Conservation (phyloP, 2,113 vertebrate species). For the Gallinago jamesoni region DNA sequence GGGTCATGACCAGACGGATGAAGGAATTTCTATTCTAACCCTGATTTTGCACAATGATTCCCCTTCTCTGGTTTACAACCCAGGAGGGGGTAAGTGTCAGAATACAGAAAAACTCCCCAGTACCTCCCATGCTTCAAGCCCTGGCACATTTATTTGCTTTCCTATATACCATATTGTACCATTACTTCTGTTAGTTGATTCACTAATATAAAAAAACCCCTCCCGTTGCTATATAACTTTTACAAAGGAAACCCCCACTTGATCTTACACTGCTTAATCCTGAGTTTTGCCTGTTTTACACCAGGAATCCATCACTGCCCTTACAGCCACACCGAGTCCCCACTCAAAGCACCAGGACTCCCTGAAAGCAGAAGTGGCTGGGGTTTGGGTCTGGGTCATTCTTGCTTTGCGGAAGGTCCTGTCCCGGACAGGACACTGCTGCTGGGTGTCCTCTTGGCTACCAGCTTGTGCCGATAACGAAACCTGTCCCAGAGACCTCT, state of each 20-base stretch:
- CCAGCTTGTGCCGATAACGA: background rate
- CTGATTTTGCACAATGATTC: background rate
- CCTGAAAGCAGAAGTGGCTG: background rate
- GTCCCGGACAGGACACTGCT: background rate
- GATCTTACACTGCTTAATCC: background rate
- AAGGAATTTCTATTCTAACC: background rate
- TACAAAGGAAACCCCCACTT: background rate
- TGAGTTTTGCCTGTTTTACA: background rate
- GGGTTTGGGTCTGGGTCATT: background rate
- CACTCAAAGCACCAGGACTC: background rate
- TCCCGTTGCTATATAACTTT: background rate
- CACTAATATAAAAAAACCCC: background rate
- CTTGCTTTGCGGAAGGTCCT: background rate
- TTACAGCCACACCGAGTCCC: background rate
- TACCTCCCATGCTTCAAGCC: background rate
- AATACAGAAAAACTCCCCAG: background rate
- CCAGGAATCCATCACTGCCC: background rate
- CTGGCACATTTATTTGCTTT: background rate
- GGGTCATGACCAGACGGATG: background rate
- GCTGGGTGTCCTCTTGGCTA: background rate
- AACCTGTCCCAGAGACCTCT: background rate
- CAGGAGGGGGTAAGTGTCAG: background rate
- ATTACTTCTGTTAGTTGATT: background rate
- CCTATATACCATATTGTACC: background rate
- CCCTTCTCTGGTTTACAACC: background rate